Conservation (phyloP, 1,140 invertebrate genomes). For the Drosophila eugracilis region DNA sequence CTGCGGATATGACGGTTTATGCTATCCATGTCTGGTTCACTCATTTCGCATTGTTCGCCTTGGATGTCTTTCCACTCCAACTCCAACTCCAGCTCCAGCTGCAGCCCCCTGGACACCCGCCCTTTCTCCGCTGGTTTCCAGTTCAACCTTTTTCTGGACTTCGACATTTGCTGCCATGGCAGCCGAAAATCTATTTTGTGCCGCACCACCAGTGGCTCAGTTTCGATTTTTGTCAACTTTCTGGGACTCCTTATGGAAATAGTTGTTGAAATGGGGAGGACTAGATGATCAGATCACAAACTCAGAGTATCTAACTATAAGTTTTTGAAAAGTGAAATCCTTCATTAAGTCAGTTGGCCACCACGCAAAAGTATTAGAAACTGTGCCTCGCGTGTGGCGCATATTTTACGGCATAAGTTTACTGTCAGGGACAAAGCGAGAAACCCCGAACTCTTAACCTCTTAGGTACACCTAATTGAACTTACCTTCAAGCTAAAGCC, state of each 20-base stretch:
- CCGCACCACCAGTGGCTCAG: constrained; percentile 14
- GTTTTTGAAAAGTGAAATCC: neutral
- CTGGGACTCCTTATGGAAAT: constrained; percentile 18
- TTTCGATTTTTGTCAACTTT: constrained; percentile 49
- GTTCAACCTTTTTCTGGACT: constrained; percentile 60
- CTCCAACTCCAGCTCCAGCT: too few relatives aligned
- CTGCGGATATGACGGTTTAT: constrained; percentile 62
- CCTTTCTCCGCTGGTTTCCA: neutral
- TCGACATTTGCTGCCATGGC: constrained; percentile 61
- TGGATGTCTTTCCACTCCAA: constrained; percentile 25
- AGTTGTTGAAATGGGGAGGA: constrained; percentile 6
- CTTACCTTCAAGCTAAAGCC: constrained; percentile 67
- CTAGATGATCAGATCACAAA: too few relatives aligned
- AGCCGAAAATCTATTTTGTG: constrained; percentile 47
- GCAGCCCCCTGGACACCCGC: neutral
- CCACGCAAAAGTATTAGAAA: constrained; percentile 9
- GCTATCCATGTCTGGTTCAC: constrained; percentile 60
- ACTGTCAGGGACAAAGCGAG: constrained; percentile 37
- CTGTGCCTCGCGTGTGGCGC: constrained; percentile 60
- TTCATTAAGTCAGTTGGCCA: constrained; percentile 13
- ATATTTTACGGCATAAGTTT: constrained; percentile 57
- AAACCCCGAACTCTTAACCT: constrained; percentile 25
- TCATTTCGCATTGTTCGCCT: constrained; percentile 62
- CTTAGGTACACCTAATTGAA: constrained; percentile 55
- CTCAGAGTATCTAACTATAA: too few relatives aligned